Base-by-base conservation (phyloP, 1,140 invertebrate genomes). In the Macrocentrus cingulum region DNA sequence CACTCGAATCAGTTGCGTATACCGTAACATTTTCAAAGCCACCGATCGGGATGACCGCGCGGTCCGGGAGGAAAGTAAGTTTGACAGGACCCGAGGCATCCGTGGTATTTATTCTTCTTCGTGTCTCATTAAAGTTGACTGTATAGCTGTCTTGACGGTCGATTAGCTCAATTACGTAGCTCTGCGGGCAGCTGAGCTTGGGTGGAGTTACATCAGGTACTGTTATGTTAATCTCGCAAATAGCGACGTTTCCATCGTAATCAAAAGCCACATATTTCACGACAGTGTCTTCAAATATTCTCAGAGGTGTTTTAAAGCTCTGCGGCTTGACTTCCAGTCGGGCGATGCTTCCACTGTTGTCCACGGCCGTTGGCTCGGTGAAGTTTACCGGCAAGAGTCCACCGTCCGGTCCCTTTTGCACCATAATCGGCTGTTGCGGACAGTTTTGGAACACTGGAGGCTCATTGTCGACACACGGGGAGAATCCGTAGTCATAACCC, bases 391-490 rank as follows among this genome's bases (percentile, higher is more conserved):
- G 91, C 49, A 94, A 76, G 9, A 97, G 80, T 19, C 91, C 91
- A 20, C 92, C 92, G 66, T 93, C 91, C 1, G 88, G 78, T 67
- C 94, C 91, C 58, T 91, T 93, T 65, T 91, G 88, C 0, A 97
- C 93, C 11, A 94, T 81, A 56, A 98, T 90, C 2, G 95, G 92
- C 71, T 94, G 89, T 66, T 91, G 89, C 13, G 95, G 95, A 69
- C 95, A 98, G 63, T 97, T 97, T 76, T 94, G 90, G 84, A 98
- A 98, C 2, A 94, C 89, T 15, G 95, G 95, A 7, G 95, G 95
- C 68, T 97, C 95, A 69, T 95, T 95, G 75, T 98, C 95, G 67
- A 97, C 92, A 80, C 95, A 98, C 1, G 92, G 88, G 5, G 94
- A 97, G 76, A 92, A 94, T 58, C 92, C 93, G 66, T 93, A 92